These are phyloP conservation scores for Lithophane ornitopus DNA, from an alignment of 2,888 invertebrate genomes.

Conservation along the genomic window DNA sequence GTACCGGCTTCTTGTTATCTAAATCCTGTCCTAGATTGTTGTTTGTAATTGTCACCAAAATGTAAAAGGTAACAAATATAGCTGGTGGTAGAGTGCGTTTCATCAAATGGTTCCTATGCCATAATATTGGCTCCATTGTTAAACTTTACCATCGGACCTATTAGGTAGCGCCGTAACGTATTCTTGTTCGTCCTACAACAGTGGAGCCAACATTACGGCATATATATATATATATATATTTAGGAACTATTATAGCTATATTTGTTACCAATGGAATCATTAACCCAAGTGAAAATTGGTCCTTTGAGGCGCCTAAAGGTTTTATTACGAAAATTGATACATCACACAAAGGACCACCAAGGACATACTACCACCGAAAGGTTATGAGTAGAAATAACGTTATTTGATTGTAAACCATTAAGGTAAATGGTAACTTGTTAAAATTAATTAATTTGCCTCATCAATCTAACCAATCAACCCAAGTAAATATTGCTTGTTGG, in stretches of 20 bases:
- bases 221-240: too few relatives aligned
- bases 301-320: slow-evolving; percentile 4
- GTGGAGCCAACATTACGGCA: too few relatives aligned
- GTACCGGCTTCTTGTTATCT: not conserved
- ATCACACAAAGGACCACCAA: slow-evolving; percentile 36
- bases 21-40: not conserved
- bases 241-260: too few relatives aligned
- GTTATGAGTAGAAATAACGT: slow-evolving; percentile 39
- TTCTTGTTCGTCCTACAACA: too few relatives aligned
- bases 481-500: slow-evolving; percentile 19
- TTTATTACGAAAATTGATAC: slow-evolving; percentile 33
- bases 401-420: slow-evolving; percentile 21
- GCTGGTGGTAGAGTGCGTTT: too few relatives aligned
- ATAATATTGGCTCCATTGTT: too few relatives aligned
- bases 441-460: slow-evolving; percentile 40
- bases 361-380: slow-evolving; percentile 14
- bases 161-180: too few relatives aligned
- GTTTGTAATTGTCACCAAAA: not conserved
- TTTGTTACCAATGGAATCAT: slow-evolving; percentile 14
- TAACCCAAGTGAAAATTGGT: slow-evolving; percentile 19
- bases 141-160: too few relatives aligned
- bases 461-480: slow-evolving; percentile 20
- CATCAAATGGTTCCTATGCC: too few relatives aligned
- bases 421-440: slow-evolving; percentile 23
- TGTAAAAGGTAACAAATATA: too few relatives aligned